phyloP scores from a whole-genome alignment of 2,888 invertebrate species.

The Morpho helenor region DNA sequence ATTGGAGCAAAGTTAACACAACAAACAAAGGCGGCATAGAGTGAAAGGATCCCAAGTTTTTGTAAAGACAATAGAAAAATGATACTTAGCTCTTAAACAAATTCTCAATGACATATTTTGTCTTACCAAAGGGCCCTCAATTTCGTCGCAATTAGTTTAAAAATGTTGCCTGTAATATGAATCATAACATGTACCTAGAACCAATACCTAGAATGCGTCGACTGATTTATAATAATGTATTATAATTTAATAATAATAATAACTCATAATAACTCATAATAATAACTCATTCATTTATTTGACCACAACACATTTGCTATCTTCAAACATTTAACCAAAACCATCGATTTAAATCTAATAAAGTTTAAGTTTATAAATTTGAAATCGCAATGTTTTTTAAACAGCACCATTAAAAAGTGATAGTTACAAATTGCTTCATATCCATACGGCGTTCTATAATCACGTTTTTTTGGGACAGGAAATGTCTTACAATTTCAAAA shows the following conservation, averaged over 20 bases:
- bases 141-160: conserved; percentile 16
- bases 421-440: conserved; percentile 60
- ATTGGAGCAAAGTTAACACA: conserved; percentile 35
- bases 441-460: conserved; percentile 15
- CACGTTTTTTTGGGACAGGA: conserved; percentile 21
- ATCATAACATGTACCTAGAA: conserved; percentile 32
- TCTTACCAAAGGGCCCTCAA: conserved; percentile 38
- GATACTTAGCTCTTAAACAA: conserved; percentile 50
- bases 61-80: conserved; percentile 53
- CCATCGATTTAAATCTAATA: too few relatives aligned
- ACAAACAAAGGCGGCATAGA: conserved; percentile 45
- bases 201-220: conserved; percentile 29
- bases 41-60: conserved; percentile 45
- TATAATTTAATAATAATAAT: too few relatives aligned
- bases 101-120: conserved; percentile 37
- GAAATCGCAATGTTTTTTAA: conserved; percentile 68
- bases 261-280: too few relatives aligned
- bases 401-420: conserved; percentile 72
- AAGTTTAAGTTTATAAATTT: conserved; percentile 48
- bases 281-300: conserved; percentile 47
- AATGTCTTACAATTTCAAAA: conserved; percentile 13
- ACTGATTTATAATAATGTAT: conserved; percentile 46
- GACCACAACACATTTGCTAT: conserved; percentile 65
- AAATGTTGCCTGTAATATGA: conserved; percentile 29
- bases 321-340: conserved; percentile 18